These are phyloP conservation scores for Caligus rogercresseyi DNA, from an alignment of 1,140 invertebrate genomes.

Conservation along the genomic window DNA sequence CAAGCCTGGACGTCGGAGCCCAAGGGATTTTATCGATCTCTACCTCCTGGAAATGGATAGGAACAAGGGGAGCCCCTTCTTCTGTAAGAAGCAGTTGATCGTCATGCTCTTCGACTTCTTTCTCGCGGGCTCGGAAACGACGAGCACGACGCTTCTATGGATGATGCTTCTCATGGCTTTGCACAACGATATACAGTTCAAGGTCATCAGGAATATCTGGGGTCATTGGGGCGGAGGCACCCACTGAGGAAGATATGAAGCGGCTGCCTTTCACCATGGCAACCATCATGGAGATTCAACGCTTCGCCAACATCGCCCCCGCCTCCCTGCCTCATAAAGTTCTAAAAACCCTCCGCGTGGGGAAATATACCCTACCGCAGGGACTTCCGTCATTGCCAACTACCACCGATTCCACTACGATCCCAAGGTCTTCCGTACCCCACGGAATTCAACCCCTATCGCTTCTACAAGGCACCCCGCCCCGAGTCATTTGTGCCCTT, in stretches of 20 bases:
- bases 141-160: conserved; percentile 28
- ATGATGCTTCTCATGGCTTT: conserved; percentile 26
- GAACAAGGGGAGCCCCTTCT: conserved; percentile 14
- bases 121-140: conserved; percentile 28
- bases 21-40: conserved; percentile 31
- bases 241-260: not conserved
- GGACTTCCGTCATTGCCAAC: not conserved
- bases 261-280: not conserved
- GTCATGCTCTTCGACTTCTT: conserved; percentile 24
- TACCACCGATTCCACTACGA: not conserved
- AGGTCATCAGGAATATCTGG: conserved; percentile 28
- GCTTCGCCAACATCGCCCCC: not conserved
- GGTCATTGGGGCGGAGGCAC: conserved; percentile 24
- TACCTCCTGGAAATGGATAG: conserved; percentile 27
- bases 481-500: not conserved
- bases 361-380: not conserved
- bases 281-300: not conserved
- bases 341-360: not conserved
- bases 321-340: not conserved
- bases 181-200: conserved; percentile 27
- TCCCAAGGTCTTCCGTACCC: not conserved
- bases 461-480: not conserved
- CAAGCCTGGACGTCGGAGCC: conserved; percentile 26
- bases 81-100: conserved; percentile 21
- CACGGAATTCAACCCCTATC: not conserved